A percentile compares a stretch with the other conserved stretches of the same genome.
phyloP scores from a whole-genome alignment of 1,140 invertebrate species.

The Streblospio benedicti region DNA sequence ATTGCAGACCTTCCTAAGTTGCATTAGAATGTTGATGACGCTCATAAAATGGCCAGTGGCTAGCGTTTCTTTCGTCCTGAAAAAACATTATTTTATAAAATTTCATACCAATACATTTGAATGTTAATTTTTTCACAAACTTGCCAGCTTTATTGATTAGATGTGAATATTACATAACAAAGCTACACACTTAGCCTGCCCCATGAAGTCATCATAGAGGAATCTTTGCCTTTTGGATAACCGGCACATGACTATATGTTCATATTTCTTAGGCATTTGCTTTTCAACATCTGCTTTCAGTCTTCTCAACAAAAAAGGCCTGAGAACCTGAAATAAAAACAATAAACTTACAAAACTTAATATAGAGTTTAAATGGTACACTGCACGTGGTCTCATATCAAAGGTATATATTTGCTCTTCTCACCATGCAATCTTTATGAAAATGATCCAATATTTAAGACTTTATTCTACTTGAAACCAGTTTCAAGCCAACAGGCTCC shows the following conservation, averaged over 20 bases:
- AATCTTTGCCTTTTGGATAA: constrained; percentile 93
- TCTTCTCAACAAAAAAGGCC: constrained; percentile 90
- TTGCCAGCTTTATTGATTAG: background rate
- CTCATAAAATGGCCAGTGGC: constrained; percentile 91
- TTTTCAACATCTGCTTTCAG: constrained; percentile 98
- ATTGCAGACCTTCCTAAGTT: constrained; percentile 98
- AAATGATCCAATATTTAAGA: too few relatives aligned
- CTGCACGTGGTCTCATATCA: background rate
- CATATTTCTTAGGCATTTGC: constrained; percentile 98
- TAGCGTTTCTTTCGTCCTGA: constrained; percentile 88
- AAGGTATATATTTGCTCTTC: too few relatives aligned
- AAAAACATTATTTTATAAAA: constrained; percentile 27
- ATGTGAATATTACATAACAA: background rate
- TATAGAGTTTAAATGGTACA: background rate
- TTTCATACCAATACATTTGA: background rate
- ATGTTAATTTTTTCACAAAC: background rate
- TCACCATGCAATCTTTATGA: too few relatives aligned
- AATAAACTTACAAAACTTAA: background rate
- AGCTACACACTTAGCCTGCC: constrained; percentile 75
- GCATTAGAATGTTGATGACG: constrained; percentile 99
- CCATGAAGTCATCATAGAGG: constrained; percentile 99
- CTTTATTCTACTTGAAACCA: too few relatives aligned
- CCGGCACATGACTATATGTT: constrained; percentile 91
- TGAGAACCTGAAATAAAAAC: constrained; percentile 62
- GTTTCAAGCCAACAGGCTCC: too few relatives aligned